Evolutionary conservation across 2,888 invertebrate species (phyloP).

Genomic region (Yponomeuta sedellus): DNA sequence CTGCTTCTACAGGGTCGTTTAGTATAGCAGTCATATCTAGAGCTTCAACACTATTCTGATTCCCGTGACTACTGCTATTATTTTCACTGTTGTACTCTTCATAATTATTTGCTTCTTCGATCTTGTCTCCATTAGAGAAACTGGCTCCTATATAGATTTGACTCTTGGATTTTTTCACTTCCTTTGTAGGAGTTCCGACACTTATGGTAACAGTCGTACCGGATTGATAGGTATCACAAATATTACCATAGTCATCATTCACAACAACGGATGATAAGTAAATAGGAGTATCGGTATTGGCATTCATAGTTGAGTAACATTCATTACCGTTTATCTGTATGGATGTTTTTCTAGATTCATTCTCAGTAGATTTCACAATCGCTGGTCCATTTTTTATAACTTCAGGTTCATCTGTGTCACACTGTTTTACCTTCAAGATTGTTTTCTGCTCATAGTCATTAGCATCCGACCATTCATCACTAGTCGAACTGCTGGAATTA

Average conservation of each 20-base stretch:
- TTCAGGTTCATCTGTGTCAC: slow-evolving; percentile 67
- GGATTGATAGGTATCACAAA: slow-evolving; percentile 65
- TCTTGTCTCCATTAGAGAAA: slow-evolving; percentile 42
- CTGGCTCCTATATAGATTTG: slow-evolving; percentile 69
- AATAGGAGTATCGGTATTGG: slow-evolving; percentile 80
- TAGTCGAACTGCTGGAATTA: slow-evolving; percentile 65
- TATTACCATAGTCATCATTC: slow-evolving; percentile 71
- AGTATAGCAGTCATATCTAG: slow-evolving; percentile 75
- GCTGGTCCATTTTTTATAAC: slow-evolving; percentile 38
- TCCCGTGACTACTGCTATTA: slow-evolving; percentile 25
- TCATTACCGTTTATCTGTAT: slow-evolving; percentile 85
- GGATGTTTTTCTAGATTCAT: slow-evolving; percentile 78
- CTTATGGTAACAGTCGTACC: slow-evolving; percentile 79
- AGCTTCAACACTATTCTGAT: slow-evolving; percentile 23
- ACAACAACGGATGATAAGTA: slow-evolving; percentile 86
- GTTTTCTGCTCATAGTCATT: slow-evolving; percentile 69
- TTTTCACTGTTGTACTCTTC: slow-evolving; percentile 60
- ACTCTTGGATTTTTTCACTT: slow-evolving; percentile 64
- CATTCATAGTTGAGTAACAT: slow-evolving; percentile 85
- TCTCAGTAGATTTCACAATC: slow-evolving; percentile 43
- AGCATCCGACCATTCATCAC: slow-evolving; percentile 71
- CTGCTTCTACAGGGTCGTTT: slow-evolving; percentile 85
- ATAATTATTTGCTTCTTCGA: slow-evolving; percentile 50
- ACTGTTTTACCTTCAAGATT: slow-evolving; percentile 60
- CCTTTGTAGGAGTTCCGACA: slow-evolving; percentile 70